phyloP scores from a whole-genome alignment of 1,140 invertebrate species.

The Asbolus verrucosus region DNA sequence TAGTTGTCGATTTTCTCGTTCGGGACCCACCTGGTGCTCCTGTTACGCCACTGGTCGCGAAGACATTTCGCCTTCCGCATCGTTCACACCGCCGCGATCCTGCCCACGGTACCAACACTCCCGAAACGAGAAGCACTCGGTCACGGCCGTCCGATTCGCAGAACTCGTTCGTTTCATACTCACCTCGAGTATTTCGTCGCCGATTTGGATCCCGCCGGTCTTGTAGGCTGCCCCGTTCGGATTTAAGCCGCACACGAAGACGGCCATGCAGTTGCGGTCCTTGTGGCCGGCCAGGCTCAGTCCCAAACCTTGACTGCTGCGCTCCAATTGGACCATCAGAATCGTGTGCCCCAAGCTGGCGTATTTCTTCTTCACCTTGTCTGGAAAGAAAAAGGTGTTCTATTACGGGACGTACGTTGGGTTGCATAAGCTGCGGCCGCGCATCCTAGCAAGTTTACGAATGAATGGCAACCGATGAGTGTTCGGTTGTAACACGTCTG shows the following conservation, averaged over 20 bases:
- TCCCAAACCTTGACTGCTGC: slow-evolving; percentile 76
- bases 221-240: slow-evolving; percentile 85
- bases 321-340: slow-evolving; percentile 79
- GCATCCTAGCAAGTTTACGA: no score
- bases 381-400: slow-evolving; percentile 69
- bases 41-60: no score
- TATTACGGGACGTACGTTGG: neutral
- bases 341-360: slow-evolving; percentile 78
- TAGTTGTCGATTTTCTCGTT: no score
- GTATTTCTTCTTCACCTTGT: slow-evolving; percentile 94
- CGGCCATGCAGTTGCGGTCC: slow-evolving; percentile 94
- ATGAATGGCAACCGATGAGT: no score
- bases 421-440: no score
- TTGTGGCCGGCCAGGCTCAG: slow-evolving; percentile 94
- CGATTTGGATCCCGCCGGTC: slow-evolving; percentile 84
- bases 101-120: neutral
- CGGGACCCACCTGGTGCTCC: no score
- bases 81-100: no score
- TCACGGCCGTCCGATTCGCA: neutral
- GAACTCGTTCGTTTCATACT: no score
- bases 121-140: neutral
- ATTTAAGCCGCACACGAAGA: slow-evolving; percentile 95
- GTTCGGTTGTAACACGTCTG: no score
- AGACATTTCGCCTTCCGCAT: no score
- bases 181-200: slow-evolving; percentile 97